Evolutionary conservation across 2,113 vertebrate genomes (phyloP), one percentile per base, ranked within the genome.

Genomic region (Mus spicilegus): DNA sequence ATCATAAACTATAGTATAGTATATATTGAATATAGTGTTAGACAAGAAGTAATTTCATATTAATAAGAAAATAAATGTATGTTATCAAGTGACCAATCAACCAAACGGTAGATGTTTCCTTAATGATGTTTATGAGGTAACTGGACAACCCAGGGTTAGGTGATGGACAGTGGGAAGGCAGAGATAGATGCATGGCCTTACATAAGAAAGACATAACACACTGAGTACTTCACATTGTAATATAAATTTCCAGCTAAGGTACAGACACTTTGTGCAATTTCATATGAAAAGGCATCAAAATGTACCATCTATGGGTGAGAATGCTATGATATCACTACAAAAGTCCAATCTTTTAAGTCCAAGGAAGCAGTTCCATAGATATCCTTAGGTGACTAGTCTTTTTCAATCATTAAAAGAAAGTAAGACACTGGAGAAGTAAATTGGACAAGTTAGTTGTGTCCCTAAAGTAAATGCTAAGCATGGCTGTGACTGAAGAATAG

Each of bases 91-190:
- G 81, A 51, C 3, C 75, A 22, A 28, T 67, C 6, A 13, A 70
- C 49, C 67, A 56, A 30, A 81, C 80, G 46, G 2, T 51, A 92
- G 90, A 67, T 13, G 2, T 30, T 49, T 61, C 14, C 22, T 17
- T 69, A 73, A 7, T 7, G 7, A 6, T 17, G 26, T 72, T 63
- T 93, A 65, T 16, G 70, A 36, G 67, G 8, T 14, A 88, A 77
- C 19, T 84, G 28, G 2, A 49, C 19, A 86, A 36, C 28, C 17
- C 33, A n/a, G 13, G 14, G 2, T 1, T 19, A 28, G 14, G 0
- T 11, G 6, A 0, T 13, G 20, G 49, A 1, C 28, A 46, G 2
- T 13, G 70, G 6, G 8, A 17, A 36, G 1, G 1, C 12, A 33
- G 30, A 76, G 30, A 28, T 0, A 2, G n/a, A 13, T 3, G 20